Conservation (phyloP, 2,113 vertebrate genomes). For the Corythaeola cristata region DNA sequence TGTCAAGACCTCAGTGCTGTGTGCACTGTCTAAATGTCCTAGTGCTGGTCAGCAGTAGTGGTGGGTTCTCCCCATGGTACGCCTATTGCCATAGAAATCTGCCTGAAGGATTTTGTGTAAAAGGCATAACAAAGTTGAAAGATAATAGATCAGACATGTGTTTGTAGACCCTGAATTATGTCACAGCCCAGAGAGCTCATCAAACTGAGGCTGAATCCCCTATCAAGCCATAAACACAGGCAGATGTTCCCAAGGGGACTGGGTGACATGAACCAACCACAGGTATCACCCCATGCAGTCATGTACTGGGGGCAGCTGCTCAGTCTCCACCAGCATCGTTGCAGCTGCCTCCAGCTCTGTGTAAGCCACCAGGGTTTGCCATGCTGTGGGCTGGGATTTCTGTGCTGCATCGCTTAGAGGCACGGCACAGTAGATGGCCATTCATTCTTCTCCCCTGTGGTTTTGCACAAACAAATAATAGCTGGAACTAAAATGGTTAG, state of each 20-base stretch:
- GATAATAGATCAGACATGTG: background rate
- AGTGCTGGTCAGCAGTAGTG: background rate
- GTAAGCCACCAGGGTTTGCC: background rate
- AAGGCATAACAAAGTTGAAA: background rate
- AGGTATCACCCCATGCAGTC: background rate
- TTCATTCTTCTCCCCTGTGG: background rate
- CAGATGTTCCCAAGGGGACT: background rate
- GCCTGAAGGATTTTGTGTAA: background rate
- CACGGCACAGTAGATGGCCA: background rate
- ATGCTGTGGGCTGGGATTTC: background rate
- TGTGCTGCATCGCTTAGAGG: background rate
- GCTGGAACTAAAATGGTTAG: constrained; percentile 26
- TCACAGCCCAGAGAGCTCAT: background rate
- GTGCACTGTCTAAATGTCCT: background rate
- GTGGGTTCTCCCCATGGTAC: background rate
- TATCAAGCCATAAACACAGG: background rate
- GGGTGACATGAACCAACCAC: background rate
- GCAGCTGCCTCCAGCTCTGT: background rate
- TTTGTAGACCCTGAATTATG: background rate
- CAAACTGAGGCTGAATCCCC: background rate
- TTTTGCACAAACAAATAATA: constrained; percentile 5
- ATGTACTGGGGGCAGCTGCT: background rate
- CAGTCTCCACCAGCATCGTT: fast-evolving
- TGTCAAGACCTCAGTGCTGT: background rate
- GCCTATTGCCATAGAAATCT: background rate